Percentiles rank a stretch among this genome's conserved stretches.
Evolutionary conservation across 2,888 invertebrate genomes (phyloP).

Genomic region (Scrobipalpa costella): DNA sequence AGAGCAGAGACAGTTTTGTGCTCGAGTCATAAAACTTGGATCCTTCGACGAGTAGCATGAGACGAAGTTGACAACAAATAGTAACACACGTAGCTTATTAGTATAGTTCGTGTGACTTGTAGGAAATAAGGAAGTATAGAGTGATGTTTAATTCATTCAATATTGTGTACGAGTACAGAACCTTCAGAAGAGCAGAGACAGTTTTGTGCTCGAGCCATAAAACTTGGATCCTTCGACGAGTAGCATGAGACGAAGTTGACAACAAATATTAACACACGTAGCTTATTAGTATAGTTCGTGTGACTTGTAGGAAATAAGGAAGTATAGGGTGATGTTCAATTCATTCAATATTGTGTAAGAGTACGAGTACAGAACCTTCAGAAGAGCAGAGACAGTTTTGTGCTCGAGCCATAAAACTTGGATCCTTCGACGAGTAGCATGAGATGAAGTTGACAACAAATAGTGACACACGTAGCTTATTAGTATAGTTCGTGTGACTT

Average conservation of each 20-base stretch:
- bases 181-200: too few species aligned
- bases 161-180: too few species aligned
- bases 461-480: not conserved
- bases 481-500: not conserved
- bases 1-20: slow-evolving; percentile 70
- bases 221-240: slow-evolving; percentile 25
- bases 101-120: not conserved
- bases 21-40: slow-evolving; percentile 70
- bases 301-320: too few species aligned
- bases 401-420: slow-evolving; percentile 71
- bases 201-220: too few species aligned
- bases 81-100: not conserved
- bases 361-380: too few species aligned
- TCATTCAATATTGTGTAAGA: too few species aligned
- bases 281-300: not conserved
- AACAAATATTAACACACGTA: not conserved
- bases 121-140: not conserved
- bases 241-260: not conserved
- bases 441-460: not conserved
- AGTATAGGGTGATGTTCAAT: too few species aligned
- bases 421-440: slow-evolving; percentile 21
- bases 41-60: not conserved
- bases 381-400: slow-evolving; percentile 70
- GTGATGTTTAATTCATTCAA: too few species aligned
- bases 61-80: not conserved